A percentile compares a stretch with the other conserved stretches of the same genome.
These are phyloP conservation scores for Leptatherina wallacei DNA, from an alignment of 2,797 vertebrate genomes.

Conservation along the genomic window DNA sequence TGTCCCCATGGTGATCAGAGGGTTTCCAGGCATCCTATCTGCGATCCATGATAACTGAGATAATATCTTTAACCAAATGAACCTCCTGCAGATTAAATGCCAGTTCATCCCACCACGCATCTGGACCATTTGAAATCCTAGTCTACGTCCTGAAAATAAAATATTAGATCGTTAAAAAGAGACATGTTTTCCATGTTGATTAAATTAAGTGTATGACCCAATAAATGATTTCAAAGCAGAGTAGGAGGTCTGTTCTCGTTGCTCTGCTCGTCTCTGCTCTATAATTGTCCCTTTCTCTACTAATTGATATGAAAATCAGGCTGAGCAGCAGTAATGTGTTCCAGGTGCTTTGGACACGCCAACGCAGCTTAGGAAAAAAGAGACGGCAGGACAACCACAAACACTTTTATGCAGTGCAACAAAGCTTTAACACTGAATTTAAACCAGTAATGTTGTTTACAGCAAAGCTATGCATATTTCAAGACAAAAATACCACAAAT, in stretches of 20 bases:
- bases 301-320: slow-evolving; percentile 61
- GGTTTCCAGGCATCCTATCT: slow-evolving; percentile 13
- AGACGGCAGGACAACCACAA: slow-evolving; percentile 12
- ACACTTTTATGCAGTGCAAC: not conserved
- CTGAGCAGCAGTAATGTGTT: slow-evolving; percentile 31
- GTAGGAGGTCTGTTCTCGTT: slow-evolving; percentile 16
- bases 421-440: not conserved
- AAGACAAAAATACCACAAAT: not conserved
- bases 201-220: not conserved
- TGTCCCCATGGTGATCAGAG: slow-evolving; percentile 79
- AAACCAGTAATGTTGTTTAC: not conserved
- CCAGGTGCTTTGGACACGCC: slow-evolving; percentile 52
- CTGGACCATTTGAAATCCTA: not conserved
- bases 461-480: not conserved
- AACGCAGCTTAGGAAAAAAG: slow-evolving; percentile 6
- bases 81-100: not conserved
- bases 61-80: slow-evolving; percentile 4
- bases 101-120: not conserved
- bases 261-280: slow-evolving; percentile 17
- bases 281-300: slow-evolving; percentile 28
- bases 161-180: not conserved
- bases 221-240: slow-evolving; percentile 27
- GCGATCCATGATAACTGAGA: slow-evolving; percentile 3
- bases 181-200: slow-evolving; percentile 3
- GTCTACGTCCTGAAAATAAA: not conserved